Evolutionary conservation across 2,797 vertebrate genomes (phyloP).

Genomic region (Natrix natrix): DNA sequence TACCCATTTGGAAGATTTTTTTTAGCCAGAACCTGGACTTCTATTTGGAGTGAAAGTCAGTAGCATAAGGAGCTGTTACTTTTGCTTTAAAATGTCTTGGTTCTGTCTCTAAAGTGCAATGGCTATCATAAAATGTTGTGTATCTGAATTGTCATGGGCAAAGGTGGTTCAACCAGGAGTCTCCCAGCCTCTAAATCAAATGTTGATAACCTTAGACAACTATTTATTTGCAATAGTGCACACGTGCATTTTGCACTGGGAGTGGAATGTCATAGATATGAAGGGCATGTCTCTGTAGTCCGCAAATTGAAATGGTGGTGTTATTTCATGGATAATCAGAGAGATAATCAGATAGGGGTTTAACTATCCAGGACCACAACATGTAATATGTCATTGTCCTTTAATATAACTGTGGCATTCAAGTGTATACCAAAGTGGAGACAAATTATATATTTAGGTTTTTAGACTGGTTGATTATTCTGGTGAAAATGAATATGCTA

Average conservation of each 20-base stretch:
- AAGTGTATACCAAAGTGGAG: constrained; percentile 55
- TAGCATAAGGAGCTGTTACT: background rate
- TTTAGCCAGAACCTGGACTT: background rate
- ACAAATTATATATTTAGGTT: constrained; percentile 68
- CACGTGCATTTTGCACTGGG: background rate
- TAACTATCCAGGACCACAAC: background rate
- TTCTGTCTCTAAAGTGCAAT: background rate
- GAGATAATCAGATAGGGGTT: background rate
- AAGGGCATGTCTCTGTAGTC: background rate
- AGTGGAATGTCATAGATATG: background rate
- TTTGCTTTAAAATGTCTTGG: background rate
- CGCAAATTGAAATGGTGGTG: background rate
- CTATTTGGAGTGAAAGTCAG: background rate
- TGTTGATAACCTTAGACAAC: background rate
- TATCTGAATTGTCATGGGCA: background rate
- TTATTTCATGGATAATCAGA: background rate
- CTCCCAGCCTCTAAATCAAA: background rate
- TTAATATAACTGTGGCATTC: constrained; percentile 54
- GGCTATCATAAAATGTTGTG: background rate
- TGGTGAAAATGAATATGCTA: constrained; percentile 58
- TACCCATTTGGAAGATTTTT: background rate
- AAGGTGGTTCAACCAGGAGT: background rate
- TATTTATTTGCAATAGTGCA: background rate
- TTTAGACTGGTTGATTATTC: constrained; percentile 66
- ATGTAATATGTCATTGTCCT: constrained; percentile 45